phyloP scores from a whole-genome alignment of 2,797 vertebrate species.

The Rhinella marina region DNA sequence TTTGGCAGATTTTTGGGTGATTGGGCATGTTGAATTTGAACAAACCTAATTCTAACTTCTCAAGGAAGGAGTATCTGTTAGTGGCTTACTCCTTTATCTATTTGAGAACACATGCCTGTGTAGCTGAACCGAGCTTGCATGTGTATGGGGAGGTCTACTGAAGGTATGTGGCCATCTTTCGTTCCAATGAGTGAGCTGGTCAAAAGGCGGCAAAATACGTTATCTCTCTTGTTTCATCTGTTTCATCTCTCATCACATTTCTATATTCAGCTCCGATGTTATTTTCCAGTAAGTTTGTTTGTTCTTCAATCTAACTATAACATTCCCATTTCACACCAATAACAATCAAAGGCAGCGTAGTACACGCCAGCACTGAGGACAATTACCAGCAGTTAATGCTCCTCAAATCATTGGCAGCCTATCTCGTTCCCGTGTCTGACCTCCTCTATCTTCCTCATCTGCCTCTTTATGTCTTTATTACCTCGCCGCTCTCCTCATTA shows the following conservation, averaged over 20 bases:
- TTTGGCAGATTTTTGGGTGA: too few species aligned
- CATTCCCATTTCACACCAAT: slow-evolving; percentile 53
- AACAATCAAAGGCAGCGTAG: slow-evolving; percentile 28
- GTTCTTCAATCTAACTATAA: slow-evolving; percentile 54
- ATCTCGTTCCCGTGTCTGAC: slow-evolving; percentile 39
- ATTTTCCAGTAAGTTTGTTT: slow-evolving; percentile 55
- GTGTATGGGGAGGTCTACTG: too few species aligned
- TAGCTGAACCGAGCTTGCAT: too few species aligned
- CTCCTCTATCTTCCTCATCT: slow-evolving; percentile 46
- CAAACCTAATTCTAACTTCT: too few species aligned
- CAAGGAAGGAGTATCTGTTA: too few species aligned
- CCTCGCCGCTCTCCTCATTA: slow-evolving; percentile 40
- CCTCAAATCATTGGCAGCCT: slow-evolving; percentile 45
- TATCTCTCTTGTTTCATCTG: neutral
- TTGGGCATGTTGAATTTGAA: too few species aligned
- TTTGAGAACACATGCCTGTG: too few species aligned
- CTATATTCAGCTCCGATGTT: slow-evolving; percentile 21
- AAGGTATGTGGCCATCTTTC: neutral
- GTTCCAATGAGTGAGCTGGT: too few species aligned
- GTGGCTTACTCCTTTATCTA: too few species aligned
- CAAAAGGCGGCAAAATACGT: neutral
- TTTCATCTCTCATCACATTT: neutral
- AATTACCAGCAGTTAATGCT: slow-evolving; percentile 53
- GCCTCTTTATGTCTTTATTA: slow-evolving; percentile 47
- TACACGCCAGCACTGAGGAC: slow-evolving; percentile 24